Conservation (phyloP, 2,888 invertebrate species). For the Apotomis turbidana region DNA sequence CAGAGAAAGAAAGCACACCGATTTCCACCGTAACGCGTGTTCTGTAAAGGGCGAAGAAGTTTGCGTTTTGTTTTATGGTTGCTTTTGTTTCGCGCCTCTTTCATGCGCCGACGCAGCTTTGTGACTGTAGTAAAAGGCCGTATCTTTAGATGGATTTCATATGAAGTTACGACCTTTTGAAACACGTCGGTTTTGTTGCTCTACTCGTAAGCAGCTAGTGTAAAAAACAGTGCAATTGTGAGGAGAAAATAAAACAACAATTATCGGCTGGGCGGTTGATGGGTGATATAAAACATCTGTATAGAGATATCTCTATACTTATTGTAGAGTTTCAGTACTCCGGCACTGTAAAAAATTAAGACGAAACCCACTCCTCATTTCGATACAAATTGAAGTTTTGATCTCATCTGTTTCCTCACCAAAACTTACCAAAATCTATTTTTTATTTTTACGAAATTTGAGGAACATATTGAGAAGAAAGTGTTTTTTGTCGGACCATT, state of each 20-base stretch:
- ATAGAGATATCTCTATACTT: neutral
- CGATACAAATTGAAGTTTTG: too few species aligned
- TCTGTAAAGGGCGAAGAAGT: slow-evolving; percentile 5
- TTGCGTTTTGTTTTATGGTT: slow-evolving; percentile 61
- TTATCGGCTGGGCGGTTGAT: neutral
- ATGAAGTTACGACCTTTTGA: too few species aligned
- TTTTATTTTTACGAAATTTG: too few species aligned
- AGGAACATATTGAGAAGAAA: too few species aligned
- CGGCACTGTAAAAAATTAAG: too few species aligned
- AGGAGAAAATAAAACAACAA: neutral
- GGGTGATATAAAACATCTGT: neutral
- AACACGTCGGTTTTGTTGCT: slow-evolving; percentile 35
- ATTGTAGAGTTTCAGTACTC: too few species aligned
- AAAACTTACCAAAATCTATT: too few species aligned
- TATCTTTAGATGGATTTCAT: too few species aligned
- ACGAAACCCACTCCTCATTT: too few species aligned
- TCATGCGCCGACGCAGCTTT: slow-evolving; percentile 56
- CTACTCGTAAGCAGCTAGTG: slow-evolving; percentile 12
- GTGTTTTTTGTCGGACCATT: too few species aligned
- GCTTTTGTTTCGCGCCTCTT: slow-evolving; percentile 66
- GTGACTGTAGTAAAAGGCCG: too few species aligned
- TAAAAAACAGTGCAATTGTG: slow-evolving; percentile 9
- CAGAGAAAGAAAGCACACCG: slow-evolving; percentile 20
- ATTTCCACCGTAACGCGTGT: slow-evolving; percentile 23
- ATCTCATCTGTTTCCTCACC: too few species aligned